Conservation (phyloP, 2,113 vertebrate genomes). For the Bufo gargarizans region DNA sequence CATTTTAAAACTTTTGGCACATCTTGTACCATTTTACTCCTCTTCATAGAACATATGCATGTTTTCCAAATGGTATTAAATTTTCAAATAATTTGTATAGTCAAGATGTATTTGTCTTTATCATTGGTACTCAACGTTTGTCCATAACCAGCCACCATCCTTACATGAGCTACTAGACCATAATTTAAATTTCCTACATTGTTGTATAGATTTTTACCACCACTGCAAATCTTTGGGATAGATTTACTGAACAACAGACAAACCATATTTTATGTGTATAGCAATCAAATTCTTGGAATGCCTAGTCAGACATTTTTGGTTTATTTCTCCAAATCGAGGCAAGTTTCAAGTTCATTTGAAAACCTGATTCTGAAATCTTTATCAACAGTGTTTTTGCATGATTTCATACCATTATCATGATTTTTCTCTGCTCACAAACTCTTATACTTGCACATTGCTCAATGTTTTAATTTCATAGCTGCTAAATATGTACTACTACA, state of each 20-base stretch:
- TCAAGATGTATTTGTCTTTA: slow-evolving; percentile 17
- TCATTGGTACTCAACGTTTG: slow-evolving; percentile 39
- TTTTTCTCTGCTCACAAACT: neutral
- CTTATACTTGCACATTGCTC: neutral
- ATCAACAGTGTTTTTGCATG: neutral
- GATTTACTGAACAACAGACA: neutral
- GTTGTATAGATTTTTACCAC: neutral
- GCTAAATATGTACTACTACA: neutral
- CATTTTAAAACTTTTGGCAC: slow-evolving; percentile 97
- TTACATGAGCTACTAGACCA: neutral
- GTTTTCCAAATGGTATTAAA: slow-evolving; percentile 58
- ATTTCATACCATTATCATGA: neutral
- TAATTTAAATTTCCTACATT: neutral
- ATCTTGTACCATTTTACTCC: slow-evolving; percentile 69
- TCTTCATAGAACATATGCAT: slow-evolving; percentile 18
- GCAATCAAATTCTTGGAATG: neutral
- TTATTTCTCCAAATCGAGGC: neutral
- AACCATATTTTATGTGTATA: neutral
- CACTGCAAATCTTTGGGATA: slow-evolving; percentile 21
- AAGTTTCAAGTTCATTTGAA: neutral
- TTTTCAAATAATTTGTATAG: slow-evolving; percentile 67
- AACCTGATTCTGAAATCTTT: neutral
- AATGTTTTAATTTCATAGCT: neutral
- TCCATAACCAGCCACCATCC: neutral
- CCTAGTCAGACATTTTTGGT: neutral